Evolutionary conservation across 2,113 vertebrate genomes (phyloP).

Genomic region (Gobius niger): DNA sequence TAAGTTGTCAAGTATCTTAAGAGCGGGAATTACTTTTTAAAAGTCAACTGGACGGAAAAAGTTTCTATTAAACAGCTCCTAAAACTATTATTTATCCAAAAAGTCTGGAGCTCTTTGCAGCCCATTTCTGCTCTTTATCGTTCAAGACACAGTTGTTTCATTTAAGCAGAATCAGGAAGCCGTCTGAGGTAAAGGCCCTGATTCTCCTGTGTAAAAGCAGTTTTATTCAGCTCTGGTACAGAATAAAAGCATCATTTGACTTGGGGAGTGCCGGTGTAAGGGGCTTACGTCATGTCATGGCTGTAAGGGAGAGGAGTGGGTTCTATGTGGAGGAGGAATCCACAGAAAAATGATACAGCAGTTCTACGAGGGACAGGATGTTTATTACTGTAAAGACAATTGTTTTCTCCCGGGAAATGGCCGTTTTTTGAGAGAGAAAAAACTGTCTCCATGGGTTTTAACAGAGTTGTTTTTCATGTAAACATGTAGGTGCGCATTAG

Average conservation of each 20-base stretch:
- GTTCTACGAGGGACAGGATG: no score
- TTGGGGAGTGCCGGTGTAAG: slow-evolving; percentile 55
- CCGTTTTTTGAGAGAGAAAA: no score
- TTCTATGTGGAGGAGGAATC: slow-evolving; percentile 1
- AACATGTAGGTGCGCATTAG: no score
- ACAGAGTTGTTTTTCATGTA: no score
- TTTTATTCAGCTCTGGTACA: slow-evolving; percentile 50
- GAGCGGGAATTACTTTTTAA: no score
- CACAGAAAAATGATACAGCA: neutral
- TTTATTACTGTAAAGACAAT: no score
- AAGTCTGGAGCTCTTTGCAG: no score
- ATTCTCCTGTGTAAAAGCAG: slow-evolving; percentile 39
- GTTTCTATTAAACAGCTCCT: neutral
- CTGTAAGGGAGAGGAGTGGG: slow-evolving; percentile 27
- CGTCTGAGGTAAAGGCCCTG: slow-evolving; percentile 57
- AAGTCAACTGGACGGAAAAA: no score
- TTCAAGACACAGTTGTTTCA: slow-evolving; percentile 54
- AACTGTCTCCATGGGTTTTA: no score
- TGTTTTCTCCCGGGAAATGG: no score
- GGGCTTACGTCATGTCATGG: slow-evolving; percentile 51
- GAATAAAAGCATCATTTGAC: slow-evolving; percentile 63
- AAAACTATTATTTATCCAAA: no score
- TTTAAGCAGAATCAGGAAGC: slow-evolving; percentile 53
- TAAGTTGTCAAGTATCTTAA: no score
- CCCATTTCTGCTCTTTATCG: slow-evolving; percentile 24